These are phyloP conservation scores for Oreocharis arfaki DNA, from an alignment of 2,113 vertebrate species.

Conservation along the genomic window DNA sequence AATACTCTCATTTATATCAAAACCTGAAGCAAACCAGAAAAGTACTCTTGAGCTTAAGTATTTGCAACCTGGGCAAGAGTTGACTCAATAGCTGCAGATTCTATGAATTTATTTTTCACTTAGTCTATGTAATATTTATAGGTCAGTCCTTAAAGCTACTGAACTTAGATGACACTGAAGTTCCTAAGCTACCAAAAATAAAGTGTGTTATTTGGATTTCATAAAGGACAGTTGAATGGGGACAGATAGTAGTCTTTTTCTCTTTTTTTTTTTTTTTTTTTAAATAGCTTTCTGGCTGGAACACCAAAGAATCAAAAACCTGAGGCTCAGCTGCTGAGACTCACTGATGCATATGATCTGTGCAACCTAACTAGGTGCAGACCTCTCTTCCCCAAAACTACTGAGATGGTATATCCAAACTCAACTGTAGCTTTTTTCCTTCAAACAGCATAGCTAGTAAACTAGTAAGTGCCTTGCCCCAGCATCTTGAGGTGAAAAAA, in stretches of 20 bases:
- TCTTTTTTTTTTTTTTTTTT: neutral
- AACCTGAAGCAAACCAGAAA: neutral
- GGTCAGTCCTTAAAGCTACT: neutral
- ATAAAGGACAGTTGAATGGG: neutral
- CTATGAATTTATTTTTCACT: neutral
- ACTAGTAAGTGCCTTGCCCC: neutral
- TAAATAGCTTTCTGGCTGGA: neutral
- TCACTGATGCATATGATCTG: neutral
- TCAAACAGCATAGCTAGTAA: neutral
- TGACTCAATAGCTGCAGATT: neutral
- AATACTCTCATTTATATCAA: neutral
- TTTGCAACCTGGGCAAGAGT: neutral
- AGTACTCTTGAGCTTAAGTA: neutral
- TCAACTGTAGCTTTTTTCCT: neutral
- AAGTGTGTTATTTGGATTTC: neutral
- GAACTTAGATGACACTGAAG: neutral
- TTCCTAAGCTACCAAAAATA: neutral
- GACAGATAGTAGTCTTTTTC: neutral
- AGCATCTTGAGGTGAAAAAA: neutral
- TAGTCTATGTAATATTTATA: neutral
- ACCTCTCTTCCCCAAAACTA: neutral
- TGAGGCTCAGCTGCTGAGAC: neutral
- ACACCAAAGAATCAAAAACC: neutral
- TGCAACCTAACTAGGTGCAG: neutral
- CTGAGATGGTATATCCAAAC: neutral